Percentiles rank a stretch among this genome's conserved stretches.
Evolutionary conservation across 2,888 invertebrate genomes (phyloP).

Genomic region (Gonocerus acuteangulatus): DNA sequence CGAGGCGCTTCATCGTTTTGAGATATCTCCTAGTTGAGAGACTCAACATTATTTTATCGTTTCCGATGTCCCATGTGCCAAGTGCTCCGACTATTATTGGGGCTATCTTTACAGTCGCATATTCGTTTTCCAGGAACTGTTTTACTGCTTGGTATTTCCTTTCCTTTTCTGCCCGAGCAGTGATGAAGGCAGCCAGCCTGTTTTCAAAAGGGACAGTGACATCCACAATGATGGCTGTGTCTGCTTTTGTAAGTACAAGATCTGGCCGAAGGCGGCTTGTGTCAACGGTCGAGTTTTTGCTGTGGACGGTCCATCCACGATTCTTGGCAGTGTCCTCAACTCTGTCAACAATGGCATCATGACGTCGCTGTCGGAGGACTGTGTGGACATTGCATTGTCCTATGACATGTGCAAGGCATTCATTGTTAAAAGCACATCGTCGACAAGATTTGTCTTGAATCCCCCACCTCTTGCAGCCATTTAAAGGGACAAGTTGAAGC

Average conservation of each 20-base stretch:
- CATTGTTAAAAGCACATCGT: no score
- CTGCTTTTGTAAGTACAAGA: neutral
- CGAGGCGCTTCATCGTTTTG: no score
- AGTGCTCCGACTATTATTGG: constrained; percentile 17
- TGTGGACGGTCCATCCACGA: neutral
- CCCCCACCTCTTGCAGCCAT: no score
- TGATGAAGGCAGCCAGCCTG: constrained; percentile 5
- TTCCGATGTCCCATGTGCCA: neutral
- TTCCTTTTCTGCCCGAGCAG: constrained; percentile 8
- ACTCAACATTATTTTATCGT: neutral
- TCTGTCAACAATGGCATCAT: constrained; percentile 9
- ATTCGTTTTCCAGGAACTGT: neutral
- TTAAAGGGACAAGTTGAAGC: no score
- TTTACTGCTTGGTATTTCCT: constrained; percentile 3
- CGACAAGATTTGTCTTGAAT: neutral
- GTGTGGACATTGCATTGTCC: no score
- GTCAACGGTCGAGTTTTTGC: constrained; percentile 2
- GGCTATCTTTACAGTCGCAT: neutral
- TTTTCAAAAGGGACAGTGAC: no score
- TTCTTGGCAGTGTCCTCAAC: neutral
- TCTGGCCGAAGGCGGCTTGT: no score
- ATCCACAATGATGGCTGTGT: no score
- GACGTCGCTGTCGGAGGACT: neutral
- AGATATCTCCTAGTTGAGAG: no score
- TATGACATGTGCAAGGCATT: no score